Evolutionary conservation across 2,113 vertebrate species (phyloP).

Genomic region (Siphamia tubifer): DNA sequence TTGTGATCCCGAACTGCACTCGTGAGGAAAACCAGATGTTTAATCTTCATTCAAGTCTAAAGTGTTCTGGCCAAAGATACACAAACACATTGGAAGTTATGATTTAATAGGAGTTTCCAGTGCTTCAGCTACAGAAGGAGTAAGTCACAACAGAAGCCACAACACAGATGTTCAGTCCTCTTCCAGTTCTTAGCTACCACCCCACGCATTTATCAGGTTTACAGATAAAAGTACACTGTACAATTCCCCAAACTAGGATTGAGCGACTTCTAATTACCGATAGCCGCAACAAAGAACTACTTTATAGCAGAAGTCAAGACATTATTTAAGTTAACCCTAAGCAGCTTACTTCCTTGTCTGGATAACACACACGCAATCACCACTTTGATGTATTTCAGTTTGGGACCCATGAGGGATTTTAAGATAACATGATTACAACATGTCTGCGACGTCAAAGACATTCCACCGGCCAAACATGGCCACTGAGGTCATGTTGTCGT

Average conservation of each 20-base stretch:
- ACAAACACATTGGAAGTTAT: neutral
- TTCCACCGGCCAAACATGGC: neutral
- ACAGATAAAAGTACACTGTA: neutral
- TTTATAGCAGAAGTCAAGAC: neutral
- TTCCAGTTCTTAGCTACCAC: too few relatives aligned
- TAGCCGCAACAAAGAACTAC: neutral
- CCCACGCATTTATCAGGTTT: too few relatives aligned
- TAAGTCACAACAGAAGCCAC: neutral
- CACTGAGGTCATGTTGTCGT: neutral
- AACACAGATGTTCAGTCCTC: neutral
- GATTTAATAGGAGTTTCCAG: neutral
- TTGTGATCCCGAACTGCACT: too few relatives aligned
- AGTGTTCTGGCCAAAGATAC: too few relatives aligned
- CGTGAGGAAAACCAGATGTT: neutral
- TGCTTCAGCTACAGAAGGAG: neutral
- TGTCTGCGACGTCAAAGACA: neutral
- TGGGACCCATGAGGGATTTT: neutral
- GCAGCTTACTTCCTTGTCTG: neutral
- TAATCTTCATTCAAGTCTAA: neutral
- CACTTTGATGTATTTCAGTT: neutral
- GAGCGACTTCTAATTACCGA: conserved; percentile 8
- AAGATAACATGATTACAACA: neutral
- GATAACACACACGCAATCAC: neutral
- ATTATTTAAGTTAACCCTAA: neutral
- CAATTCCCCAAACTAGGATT: neutral